A percentile compares a stretch with the other conserved stretches of the same genome.
phyloP scores from a whole-genome alignment of 2,113 vertebrate genomes.

The Onychostoma macrolepis region DNA sequence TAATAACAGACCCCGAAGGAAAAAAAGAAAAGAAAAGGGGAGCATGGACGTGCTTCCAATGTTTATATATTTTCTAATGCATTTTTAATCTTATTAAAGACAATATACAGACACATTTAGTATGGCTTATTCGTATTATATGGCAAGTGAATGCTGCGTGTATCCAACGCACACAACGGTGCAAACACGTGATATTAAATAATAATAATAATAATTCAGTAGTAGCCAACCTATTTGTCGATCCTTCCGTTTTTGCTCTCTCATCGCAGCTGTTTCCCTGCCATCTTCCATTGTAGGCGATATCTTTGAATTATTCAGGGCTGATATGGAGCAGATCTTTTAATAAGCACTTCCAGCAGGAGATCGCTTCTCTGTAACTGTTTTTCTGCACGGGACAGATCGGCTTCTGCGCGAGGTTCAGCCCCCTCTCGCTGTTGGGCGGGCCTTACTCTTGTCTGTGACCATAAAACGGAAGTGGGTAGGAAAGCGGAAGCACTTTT shows the following conservation, averaged over 20 bases:
- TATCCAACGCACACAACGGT: background rate
- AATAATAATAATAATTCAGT: background rate
- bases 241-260: conserved; percentile 39
- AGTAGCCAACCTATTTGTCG: conserved; percentile 61
- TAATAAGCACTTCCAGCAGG: background rate
- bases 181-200: background rate
- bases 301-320: conserved; percentile 14
- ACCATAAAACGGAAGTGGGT: conserved; percentile 9
- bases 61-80: background rate
- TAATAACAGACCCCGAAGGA: background rate
- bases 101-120: background rate
- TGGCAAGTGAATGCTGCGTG: background rate
- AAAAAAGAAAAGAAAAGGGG: background rate
- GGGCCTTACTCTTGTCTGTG: background rate
- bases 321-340: background rate
- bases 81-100: background rate
- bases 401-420: background rate
- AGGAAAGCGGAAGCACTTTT: background rate
- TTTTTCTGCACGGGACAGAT: conserved; percentile 6
- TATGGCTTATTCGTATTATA: background rate
- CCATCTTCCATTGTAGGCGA: conserved; percentile 42
- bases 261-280: conserved; percentile 51
- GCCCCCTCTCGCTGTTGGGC: background rate
- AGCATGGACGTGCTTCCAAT: background rate
- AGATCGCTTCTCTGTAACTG: background rate